phyloP scores from a whole-genome alignment of 2,888 invertebrate species.

The Plagodis pulveraria region DNA sequence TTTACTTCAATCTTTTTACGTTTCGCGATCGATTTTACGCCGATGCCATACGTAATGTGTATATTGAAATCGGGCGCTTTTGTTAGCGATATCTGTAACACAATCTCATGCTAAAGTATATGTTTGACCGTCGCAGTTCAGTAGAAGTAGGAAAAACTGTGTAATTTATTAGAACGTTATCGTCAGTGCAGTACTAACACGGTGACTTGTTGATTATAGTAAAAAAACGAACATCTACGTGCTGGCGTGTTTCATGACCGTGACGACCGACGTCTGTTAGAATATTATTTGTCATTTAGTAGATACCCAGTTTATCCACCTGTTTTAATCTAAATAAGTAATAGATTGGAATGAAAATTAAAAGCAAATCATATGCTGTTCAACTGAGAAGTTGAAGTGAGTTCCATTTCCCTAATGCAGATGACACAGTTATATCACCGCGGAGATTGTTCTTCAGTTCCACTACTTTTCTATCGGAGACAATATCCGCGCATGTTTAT shows the following conservation, averaged over 20 bases:
- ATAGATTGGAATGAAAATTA: too few species aligned
- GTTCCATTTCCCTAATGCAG: slow-evolving; percentile 44
- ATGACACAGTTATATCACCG: slow-evolving; percentile 41
- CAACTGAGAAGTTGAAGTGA: background rate
- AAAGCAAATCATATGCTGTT: too few species aligned
- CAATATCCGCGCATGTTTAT: slow-evolving; percentile 80
- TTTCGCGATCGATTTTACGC: slow-evolving; percentile 76
- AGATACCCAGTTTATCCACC: too few species aligned
- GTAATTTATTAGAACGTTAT: slow-evolving; percentile 33
- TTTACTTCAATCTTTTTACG: slow-evolving; percentile 65
- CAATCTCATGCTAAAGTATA: slow-evolving; percentile 28
- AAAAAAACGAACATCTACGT: slow-evolving; percentile 33
- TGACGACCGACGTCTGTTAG: slow-evolving; percentile 37
- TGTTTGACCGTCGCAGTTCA: slow-evolving; percentile 29
- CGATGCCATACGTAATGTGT: slow-evolving; percentile 68
- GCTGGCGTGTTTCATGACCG: slow-evolving; percentile 38
- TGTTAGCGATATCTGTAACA: slow-evolving; percentile 36
- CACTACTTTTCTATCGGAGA: slow-evolving; percentile 48
- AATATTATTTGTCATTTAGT: slow-evolving; percentile 14
- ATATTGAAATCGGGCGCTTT: slow-evolving; percentile 49
- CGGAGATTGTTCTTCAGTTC: slow-evolving; percentile 59
- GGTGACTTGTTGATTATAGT: slow-evolving; percentile 18
- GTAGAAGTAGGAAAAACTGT: slow-evolving; percentile 33
- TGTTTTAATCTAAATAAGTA: too few species aligned
- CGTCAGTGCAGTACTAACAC: slow-evolving; percentile 16